Conservation (phyloP, 1,140 invertebrate species). For the Caerostris darwini region DNA sequence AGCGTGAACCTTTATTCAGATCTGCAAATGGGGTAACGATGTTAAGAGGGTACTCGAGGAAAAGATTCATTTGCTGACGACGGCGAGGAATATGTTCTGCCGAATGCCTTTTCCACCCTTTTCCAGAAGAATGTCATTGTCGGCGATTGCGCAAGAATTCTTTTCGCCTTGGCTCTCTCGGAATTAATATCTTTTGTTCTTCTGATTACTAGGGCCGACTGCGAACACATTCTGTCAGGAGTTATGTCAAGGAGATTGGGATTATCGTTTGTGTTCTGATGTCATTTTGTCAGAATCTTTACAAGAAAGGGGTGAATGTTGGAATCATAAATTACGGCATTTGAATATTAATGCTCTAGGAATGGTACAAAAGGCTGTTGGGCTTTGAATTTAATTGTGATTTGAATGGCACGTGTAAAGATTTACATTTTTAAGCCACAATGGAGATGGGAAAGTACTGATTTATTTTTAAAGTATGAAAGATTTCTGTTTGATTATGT, state of each 20-base stretch:
- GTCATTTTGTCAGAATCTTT: neutral
- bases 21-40: neutral
- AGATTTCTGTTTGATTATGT: too few relatives aligned
- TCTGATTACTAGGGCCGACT: neutral
- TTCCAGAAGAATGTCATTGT: neutral
- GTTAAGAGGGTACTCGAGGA: neutral
- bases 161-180: neutral
- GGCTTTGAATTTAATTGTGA: neutral
- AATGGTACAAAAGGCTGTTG: neutral
- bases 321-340: neutral
- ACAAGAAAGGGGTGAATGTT: slow-evolving; percentile 1
- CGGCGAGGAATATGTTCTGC: slow-evolving; percentile 34
- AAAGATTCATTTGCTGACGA: slow-evolving; percentile 36
- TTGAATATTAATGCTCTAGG: neutral
- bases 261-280: neutral
- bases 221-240: slow-evolving; percentile 1
- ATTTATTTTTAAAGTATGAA: too few relatives aligned
- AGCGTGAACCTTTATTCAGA: neutral
- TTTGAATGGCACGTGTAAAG: neutral
- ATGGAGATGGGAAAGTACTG: too few relatives aligned
- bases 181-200: slow-evolving; percentile 30
- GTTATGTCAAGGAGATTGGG: neutral
- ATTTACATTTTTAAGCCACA: neutral
- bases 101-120: neutral
- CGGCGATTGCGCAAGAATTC: neutral